Base-by-base conservation (phyloP, 2,797 vertebrate species). In the Hippocampus kuda region DNA sequence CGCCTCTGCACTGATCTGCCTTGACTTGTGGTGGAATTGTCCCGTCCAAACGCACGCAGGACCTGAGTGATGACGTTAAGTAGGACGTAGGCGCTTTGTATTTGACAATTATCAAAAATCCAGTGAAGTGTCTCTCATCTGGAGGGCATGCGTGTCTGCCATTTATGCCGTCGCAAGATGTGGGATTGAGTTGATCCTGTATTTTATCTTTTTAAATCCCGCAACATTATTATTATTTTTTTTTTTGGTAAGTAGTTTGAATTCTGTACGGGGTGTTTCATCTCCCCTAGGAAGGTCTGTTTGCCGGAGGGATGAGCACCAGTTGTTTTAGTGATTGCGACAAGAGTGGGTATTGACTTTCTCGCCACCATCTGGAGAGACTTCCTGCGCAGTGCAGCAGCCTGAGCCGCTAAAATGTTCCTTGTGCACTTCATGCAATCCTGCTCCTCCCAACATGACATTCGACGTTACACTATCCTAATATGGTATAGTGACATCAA, bases 21-120 rank as follows among this genome's bases (percentile, higher is more conserved):
- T 16, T 86, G 85, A 89, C 86, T 86, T 85, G 72, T 83, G 76
- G 83, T 81, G 69, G n/a, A 75, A 82, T 86, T 72, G 78, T 79
- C 83, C 83, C 77, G 73, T 75, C 76, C 68, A 80, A 84, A 83
- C 78, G 59, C 78, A 77, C 74, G 75, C 74, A 63, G 79, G 78
- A 78, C 73, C 73, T 66, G 76, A 73, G 84, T 88, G 88, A 90
- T 87, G 87, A 87, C 84, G 86, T 83, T 83, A 84, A 88, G 81
- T 84, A 83, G 83, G 79, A 82, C 75, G 86, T 88, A 83, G 85
- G 86, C 76, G 83, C 82, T 74, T 77, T 77, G 77, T 86, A 88
- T 84, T 85, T 88, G 83, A 81, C 80, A 73, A 79, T 83, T 86
- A 82, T 84, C 87, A 83, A 79, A 16, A 74, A 80, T 78, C 72